phyloP scores from a whole-genome alignment of 2,113 vertebrate genomes.

The Onychostoma macrolepis region DNA sequence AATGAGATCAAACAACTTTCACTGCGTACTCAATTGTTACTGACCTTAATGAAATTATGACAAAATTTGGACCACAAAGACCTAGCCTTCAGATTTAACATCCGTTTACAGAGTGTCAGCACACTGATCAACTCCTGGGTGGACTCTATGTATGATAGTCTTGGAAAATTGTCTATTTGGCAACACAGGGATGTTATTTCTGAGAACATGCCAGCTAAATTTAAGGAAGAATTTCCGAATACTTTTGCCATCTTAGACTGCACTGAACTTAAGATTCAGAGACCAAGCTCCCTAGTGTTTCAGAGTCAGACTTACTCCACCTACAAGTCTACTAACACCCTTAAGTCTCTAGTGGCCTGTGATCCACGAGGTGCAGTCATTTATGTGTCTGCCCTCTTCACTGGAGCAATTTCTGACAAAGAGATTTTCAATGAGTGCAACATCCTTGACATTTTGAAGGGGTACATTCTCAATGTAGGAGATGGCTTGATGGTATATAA shows the following conservation, averaged over 20 bases:
- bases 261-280: conserved; percentile 28
- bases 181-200: conserved; percentile 28
- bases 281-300: conserved; percentile 7
- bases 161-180: conserved; percentile 22
- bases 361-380: conserved; percentile 11
- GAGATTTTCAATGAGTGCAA: conserved; percentile 33
- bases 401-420: background rate
- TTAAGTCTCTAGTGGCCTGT: conserved; percentile 44
- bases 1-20: conserved; percentile 15
- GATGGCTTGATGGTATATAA: conserved; percentile 38
- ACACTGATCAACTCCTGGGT: conserved; percentile 30
- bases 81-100: conserved; percentile 18
- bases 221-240: conserved; percentile 8
- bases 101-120: conserved; percentile 23
- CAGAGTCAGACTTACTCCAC: conserved; percentile 29
- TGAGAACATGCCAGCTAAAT: conserved; percentile 8
- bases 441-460: background rate
- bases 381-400: no score
- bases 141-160: background rate
- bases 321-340: conserved; percentile 30
- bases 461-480: conserved; percentile 22
- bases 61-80: conserved; percentile 23
- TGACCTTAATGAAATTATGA: conserved; percentile 29
- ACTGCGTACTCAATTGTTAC: conserved; percentile 2
- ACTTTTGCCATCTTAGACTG: conserved; percentile 31